These are phyloP conservation scores for Cephalophus harveyi DNA, from an alignment of 2,113 vertebrate species.

Conservation along the genomic window DNA sequence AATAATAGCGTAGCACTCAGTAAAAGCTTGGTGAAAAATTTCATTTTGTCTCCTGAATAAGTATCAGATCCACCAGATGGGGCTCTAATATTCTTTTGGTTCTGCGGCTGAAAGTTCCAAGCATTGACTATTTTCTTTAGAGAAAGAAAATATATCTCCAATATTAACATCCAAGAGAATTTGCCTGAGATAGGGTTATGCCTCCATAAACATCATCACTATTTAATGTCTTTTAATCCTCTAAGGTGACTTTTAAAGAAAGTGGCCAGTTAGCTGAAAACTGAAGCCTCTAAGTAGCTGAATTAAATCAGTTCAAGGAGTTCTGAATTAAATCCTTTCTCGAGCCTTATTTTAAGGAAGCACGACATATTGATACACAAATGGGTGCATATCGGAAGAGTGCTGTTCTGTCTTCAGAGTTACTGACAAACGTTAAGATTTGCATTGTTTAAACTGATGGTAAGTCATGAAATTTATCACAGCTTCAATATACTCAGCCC, in stretches of 20 bases:
- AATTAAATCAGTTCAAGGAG: not conserved
- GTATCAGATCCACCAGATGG: conserved; percentile 65
- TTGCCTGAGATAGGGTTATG: not conserved
- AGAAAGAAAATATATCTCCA: not conserved
- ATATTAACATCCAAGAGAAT: conserved; percentile 28
- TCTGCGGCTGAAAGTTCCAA: not conserved
- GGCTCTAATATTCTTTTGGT: conserved; percentile 64
- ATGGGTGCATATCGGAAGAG: not conserved
- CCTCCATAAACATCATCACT: not conserved
- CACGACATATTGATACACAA: not conserved
- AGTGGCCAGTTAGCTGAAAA: not conserved
- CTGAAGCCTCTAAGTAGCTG: not conserved
- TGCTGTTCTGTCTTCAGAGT: not conserved
- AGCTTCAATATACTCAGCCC: not conserved
- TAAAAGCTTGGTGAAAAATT: not conserved
- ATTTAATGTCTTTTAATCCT: conserved; percentile 4
- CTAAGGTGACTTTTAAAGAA: conserved; percentile 15
- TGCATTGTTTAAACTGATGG: not conserved
- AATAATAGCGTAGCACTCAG: not conserved
- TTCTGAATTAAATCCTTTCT: conserved; percentile 3
- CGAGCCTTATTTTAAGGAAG: not conserved
- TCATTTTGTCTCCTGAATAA: not conserved
- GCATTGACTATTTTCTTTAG: conserved; percentile 18
- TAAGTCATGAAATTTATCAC: not conserved
- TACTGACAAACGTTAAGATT: not conserved